Base-by-base conservation (phyloP, 2,888 invertebrate genomes). In the Drosophila paranaensis region DNA sequence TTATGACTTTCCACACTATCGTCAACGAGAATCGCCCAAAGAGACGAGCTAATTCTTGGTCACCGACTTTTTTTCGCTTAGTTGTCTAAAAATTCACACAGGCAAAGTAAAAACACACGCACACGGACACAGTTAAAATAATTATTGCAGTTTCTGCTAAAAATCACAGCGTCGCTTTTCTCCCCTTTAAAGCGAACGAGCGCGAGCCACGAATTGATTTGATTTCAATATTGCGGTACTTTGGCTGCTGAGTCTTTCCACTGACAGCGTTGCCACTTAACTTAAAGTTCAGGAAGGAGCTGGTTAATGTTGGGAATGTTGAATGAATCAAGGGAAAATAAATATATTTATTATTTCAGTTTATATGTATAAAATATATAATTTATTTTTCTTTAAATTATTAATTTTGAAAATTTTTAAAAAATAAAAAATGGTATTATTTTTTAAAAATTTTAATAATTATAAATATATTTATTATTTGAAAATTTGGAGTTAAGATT, bases 1-100 rank as follows among this genome's bases (percentile, higher is more conserved):
- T 84, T 84, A 84, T 86, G 87, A 83, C 70, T 66, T 78, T 68
- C 60, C 53, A 53, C 74, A 57, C 68, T 77, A 88, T 88, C 85
- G 69, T 16, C 57, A 50, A 58, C 74, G 71, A 65, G 71, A 65
- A 84, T 86, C 88, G 58, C 79, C 57, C 71, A 35, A 35, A 74
- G 66, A 58, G 73, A 46, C 54, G 60, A 56, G 62, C 62, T 77
- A 60, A 67, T 68, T 79, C 57, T 74, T 57, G 62, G 14, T 20
- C 65, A 62, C 58, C 61, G 55, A 51, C 67, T 77, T 70, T 75
- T 58, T 58, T 35, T 56, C 46, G 79, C 66, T 72, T 71, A 56
- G 63, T 55, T 74, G 60, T 74, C 74, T 67, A 71, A 77, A 80
- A 67, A 64, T 57, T 51, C 51, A 51, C 53, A 45, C 53, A 40